Evolutionary conservation across 1,140 invertebrate species (phyloP).

Genomic region (Brachionus koreanus): DNA sequence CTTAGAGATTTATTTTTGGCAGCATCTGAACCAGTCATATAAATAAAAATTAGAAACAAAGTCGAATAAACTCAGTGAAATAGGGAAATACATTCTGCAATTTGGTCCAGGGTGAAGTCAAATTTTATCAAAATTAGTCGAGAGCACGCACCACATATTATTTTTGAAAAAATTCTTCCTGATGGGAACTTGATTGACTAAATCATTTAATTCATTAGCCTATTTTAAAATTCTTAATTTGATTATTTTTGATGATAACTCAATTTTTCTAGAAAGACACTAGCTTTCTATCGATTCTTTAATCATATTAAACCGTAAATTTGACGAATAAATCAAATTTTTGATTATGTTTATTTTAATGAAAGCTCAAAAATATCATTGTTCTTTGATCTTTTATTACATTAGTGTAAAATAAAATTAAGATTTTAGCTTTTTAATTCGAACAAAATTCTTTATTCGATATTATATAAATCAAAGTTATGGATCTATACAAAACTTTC

Average conservation of each 20-base stretch:
- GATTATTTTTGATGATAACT: not conserved
- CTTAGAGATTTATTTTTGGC: not conserved
- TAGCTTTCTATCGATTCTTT: not conserved
- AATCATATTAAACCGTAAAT: not conserved
- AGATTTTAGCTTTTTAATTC: not conserved
- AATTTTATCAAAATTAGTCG: not conserved
- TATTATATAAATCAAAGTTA: too few relatives aligned
- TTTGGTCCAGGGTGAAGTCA: not conserved
- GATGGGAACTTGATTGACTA: not conserved
- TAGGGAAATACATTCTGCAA: not conserved
- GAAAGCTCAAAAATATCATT: not conserved
- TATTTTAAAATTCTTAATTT: not conserved
- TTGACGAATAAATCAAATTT: not conserved
- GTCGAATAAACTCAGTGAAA: not conserved
- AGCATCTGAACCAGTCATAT: not conserved
- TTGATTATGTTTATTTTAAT: not conserved
- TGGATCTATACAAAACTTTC: too few relatives aligned
- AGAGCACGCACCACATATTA: not conserved
- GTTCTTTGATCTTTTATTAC: not conserved
- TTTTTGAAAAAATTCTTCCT: not conserved
- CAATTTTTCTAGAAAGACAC: not conserved
- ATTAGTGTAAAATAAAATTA: not conserved
- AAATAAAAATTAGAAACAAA: not conserved
- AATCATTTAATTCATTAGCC: not conserved
- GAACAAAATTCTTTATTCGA: not conserved